Base-by-base conservation (phyloP, 2,113 vertebrate species). In the Takifugu bimaculatus region DNA sequence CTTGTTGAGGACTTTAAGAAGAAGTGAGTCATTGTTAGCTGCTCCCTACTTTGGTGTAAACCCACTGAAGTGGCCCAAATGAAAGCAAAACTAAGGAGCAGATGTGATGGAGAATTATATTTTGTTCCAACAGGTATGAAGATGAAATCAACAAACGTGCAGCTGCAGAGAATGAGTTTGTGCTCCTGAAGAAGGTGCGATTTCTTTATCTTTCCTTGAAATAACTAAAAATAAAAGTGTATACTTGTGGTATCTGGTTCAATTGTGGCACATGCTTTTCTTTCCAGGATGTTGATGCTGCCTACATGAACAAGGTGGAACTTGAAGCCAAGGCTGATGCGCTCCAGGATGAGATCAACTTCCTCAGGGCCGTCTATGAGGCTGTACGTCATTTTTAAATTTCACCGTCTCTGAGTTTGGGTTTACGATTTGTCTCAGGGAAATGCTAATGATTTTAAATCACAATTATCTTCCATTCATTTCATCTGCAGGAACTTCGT, bases 91-190 rank as follows among this genome's bases (percentile, higher is more conserved):
- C 5, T 32, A 32, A n/a, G 0, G 6, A 12, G 29, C 13, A 29
- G n/a, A n/a, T 51, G 15, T 25, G 32, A 44, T 77, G 4, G 78
- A 13, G 15, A 2, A 26, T 51, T 58, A 9, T 12, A 2, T 76
- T 64, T 20, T 65, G 5, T 63, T 62, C 28, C 27, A 50, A 48
- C 71, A 98, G 96, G 83, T 98, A 97, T 0, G 96, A 98, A 72
- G 94, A 95, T 3, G 96, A 98, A 81, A 97, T 98, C 82, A 96
- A 96, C 90, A 97, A 92, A 29, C 93, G 95, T 49, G 93, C 94
- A 4, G 14, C 81, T 4, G 92, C 90, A 0, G 95, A 98, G 87
- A 98, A 98, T 0, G 94, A 98, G 1, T 98, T 97, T 58, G 95
- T 98, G 77, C 89, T 98, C 73, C 86, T 98, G 51, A 98, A 62